These are phyloP conservation scores for Conops quadrifasciatus DNA, from an alignment of 2,888 invertebrate genomes.

Conservation along the genomic window DNA sequence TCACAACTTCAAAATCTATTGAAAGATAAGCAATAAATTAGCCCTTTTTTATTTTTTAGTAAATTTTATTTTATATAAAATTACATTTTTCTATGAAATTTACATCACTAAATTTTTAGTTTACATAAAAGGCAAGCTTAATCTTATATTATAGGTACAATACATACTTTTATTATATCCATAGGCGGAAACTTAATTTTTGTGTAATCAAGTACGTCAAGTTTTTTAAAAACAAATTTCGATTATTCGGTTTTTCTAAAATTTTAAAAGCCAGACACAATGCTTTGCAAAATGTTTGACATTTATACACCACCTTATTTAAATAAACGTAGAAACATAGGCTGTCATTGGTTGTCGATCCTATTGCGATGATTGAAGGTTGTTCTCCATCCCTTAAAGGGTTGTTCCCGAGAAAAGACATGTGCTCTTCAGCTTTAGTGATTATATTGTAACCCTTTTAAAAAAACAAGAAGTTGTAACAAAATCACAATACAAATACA, in stretches of 20 bases:
- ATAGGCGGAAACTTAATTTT: too few relatives aligned
- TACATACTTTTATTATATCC: neutral
- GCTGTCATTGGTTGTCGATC: neutral
- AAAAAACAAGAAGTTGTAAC: neutral
- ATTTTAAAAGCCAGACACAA: neutral
- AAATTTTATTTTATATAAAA: too few relatives aligned
- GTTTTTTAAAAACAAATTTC: too few relatives aligned
- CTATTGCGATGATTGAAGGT: neutral
- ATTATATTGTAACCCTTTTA: conserved; percentile 2
- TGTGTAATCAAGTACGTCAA: too few relatives aligned
- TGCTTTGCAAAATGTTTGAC: conserved; percentile 10
- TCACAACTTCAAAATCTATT: too few relatives aligned
- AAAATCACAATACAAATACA: neutral
- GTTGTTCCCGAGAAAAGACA: neutral
- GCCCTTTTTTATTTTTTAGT: neutral
- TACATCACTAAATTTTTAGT: too few relatives aligned
- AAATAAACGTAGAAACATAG: conserved; percentile 3
- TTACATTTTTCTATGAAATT: too few relatives aligned
- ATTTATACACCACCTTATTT: conserved; percentile 7
- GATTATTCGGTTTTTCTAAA: too few relatives aligned
- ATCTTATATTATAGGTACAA: neutral
- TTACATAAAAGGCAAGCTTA: neutral
- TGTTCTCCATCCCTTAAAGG: neutral
- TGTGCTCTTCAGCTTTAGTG: neutral
- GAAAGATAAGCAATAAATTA: neutral